Percentiles rank a stretch among this genome's conserved stretches.
Conservation (phyloP, 2,797 vertebrate genomes). For the Tragopan temminckii region DNA sequence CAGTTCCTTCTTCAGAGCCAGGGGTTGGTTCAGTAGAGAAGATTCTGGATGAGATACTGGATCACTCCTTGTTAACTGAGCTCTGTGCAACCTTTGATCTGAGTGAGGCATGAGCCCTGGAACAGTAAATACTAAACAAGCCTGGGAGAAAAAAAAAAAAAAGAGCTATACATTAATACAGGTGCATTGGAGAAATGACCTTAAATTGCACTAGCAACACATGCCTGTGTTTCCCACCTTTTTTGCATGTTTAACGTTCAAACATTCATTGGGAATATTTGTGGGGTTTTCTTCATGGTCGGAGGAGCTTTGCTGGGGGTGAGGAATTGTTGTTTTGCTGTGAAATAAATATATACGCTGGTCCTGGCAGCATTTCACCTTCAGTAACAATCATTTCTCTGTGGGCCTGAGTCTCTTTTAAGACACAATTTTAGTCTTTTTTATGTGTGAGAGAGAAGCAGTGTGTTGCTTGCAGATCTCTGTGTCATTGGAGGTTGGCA, state of each 20-base stretch:
- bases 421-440: not conserved
- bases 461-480: not conserved
- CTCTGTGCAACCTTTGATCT: not conserved
- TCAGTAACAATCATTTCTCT: not conserved
- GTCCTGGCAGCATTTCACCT: not conserved
- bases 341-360: accelerated
- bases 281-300: not conserved
- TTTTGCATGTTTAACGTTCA: accelerated
- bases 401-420: not conserved
- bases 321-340: not conserved
- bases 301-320: not conserved
- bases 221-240: not conserved
- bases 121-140: not conserved
- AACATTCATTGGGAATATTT: not conserved
- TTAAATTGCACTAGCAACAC: not conserved
- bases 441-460: not conserved
- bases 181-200: not conserved
- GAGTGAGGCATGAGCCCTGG: not conserved
- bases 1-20: not conserved
- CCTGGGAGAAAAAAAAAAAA: not conserved
- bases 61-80: not conserved
- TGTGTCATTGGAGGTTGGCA: not conserved
- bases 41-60: not conserved
- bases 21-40: not conserved
- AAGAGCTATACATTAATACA: not conserved